Evolutionary conservation across 2,797 vertebrate species (phyloP), one percentile per base, ranked within the genome.

Genomic region (Macrochelys suwanniensis): DNA sequence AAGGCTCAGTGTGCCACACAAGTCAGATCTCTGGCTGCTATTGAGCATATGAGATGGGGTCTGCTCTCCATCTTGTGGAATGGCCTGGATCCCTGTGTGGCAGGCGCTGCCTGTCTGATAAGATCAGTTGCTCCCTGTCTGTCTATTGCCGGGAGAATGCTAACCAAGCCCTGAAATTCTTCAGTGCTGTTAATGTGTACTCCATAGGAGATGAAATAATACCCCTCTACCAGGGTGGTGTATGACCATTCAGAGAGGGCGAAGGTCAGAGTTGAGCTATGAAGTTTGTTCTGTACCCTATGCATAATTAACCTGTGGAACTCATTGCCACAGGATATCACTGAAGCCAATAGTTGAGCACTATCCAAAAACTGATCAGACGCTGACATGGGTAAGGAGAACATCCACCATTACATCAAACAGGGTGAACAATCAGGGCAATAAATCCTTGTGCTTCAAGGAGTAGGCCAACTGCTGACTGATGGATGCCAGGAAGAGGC

Each of bases 61-160:
- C 86, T 80, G 31, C 79, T 95, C 23, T 95, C 51, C 37, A 83
- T 85, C 59, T 37, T 31, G 89, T 82, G 6, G 82, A 93, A 53
- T 33, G 47, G 76, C 25, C 76, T 26, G 37, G 65, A 59, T 92
- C 91, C 57, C 61, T 50, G 31, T 78, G 80, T 90, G 93, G 28
- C 45, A 45, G 2, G 23, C 1, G n/a, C 42, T 42, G 59, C 59
- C 15, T 61, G 6, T 33, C 59, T 19, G 16, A 21, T 37, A 37
- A 21, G n/a, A 68, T 68, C 8, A 21, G 9, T 76, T 91, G 49
- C 12, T 90, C 50, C 1, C 59, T 84, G 71, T 12, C 82, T 6
- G 3, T 84, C 0, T 86, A 21, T 56, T 33, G 33, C 4, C 74
- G 65, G 65, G 74, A 94, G 84, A 76, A 90, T 31, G 31, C 25